Percentiles rank a stretch among this genome's conserved stretches.
phyloP scores from a whole-genome alignment of 2,113 vertebrate species.

The Empidonax traillii region DNA sequence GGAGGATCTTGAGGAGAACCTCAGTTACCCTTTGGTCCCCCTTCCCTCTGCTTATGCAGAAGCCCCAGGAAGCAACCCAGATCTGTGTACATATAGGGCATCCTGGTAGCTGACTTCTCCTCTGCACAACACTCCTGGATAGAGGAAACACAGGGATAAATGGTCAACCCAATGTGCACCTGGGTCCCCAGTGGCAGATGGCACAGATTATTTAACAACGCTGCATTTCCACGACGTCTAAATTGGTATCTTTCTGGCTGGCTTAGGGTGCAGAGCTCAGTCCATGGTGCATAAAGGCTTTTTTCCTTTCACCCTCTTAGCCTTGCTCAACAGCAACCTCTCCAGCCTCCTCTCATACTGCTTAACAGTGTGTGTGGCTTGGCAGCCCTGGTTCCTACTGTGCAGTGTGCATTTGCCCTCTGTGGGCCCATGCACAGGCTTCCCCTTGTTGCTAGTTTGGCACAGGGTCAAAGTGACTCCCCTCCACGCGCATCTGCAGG shows the following conservation, averaged over 20 bases:
- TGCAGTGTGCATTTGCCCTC: background rate
- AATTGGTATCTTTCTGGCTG: background rate
- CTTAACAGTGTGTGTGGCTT: background rate
- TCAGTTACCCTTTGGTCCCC: background rate
- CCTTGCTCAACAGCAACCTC: background rate
- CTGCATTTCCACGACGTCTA: background rate
- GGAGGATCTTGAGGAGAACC: background rate
- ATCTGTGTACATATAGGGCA: background rate
- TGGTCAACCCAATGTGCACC: too few relatives aligned
- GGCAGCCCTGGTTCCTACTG: background rate
- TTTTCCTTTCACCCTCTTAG: background rate
- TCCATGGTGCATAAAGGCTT: background rate
- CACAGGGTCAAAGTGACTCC: background rate
- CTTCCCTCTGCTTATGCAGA: background rate
- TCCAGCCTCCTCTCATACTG: background rate
- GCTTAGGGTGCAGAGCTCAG: background rate
- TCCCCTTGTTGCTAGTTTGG: background rate
- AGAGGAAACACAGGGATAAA: background rate
- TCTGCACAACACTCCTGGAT: fast-evolving
- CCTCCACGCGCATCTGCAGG: background rate
- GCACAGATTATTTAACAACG: background rate
- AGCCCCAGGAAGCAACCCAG: background rate
- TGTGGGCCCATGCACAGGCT: background rate
- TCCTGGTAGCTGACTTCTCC: background rate
- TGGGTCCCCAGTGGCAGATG: background rate